Conservation (phyloP, 2,888 invertebrate genomes). For the Tachina lurida region DNA sequence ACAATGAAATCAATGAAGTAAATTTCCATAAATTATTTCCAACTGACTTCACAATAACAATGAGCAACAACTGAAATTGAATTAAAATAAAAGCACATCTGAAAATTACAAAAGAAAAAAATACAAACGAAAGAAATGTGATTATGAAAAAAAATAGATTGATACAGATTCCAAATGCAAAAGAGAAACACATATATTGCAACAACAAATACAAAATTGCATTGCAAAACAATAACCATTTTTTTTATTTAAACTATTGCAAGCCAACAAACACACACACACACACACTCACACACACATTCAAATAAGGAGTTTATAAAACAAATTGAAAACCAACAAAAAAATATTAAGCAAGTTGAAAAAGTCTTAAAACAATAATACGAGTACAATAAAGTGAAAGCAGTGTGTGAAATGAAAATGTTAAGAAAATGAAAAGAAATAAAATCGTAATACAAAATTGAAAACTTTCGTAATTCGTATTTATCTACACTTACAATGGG, state of each 20-base stretch:
- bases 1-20: constrained; percentile 71
- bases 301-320: constrained; percentile 40
- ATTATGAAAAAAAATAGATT: constrained; percentile 59
- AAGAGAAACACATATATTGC: constrained; percentile 14
- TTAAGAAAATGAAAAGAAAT: constrained; percentile 41
- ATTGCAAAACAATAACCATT: constrained; percentile 58
- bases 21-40: constrained; percentile 70
- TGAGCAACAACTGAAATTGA: constrained; percentile 50
- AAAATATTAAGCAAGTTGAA: constrained; percentile 22
- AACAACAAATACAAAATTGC: constrained; percentile 21
- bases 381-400: constrained; percentile 65
- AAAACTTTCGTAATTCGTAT: background rate
- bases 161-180: constrained; percentile 49
- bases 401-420: constrained; percentile 35
- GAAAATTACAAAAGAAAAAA: constrained; percentile 10
- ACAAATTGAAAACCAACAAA: constrained; percentile 16
- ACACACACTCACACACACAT: background rate
- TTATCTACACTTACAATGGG: background rate
- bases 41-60: constrained; percentile 66
- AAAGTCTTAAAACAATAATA: constrained; percentile 47
- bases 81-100: constrained; percentile 27
- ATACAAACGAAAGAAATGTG: constrained; percentile 43
- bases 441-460: constrained; percentile 33
- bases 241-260: constrained; percentile 27
- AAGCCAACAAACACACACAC: background rate